phyloP scores from a whole-genome alignment of 2,888 invertebrate species.

The Acutogordius australiensis region DNA sequence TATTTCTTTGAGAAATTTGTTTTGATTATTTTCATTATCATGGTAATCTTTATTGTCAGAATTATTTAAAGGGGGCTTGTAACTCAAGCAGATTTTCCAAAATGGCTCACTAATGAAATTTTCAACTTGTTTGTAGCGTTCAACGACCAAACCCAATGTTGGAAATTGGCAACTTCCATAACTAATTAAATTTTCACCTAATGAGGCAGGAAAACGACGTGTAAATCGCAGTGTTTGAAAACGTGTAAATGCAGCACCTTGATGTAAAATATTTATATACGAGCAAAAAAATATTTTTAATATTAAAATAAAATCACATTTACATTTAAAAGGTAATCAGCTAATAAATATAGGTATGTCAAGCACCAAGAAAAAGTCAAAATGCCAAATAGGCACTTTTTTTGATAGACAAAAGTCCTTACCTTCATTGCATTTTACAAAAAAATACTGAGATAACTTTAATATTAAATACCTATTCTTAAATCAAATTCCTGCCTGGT shows the following conservation, averaged over 20 bases:
- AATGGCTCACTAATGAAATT: conserved; percentile 60
- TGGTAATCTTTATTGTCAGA: neutral
- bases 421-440: neutral
- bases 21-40: neutral
- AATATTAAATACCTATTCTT: conserved; percentile 33
- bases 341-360: too few relatives aligned
- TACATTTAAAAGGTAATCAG: too few relatives aligned
- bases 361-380: too few relatives aligned
- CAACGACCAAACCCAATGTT: conserved; percentile 97
- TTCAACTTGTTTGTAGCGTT: conserved; percentile 34
- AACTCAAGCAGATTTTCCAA: conserved; percentile 44
- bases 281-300: too few relatives aligned
- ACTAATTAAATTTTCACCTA: conserved; percentile 50
- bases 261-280: too few relatives aligned
- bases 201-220: conserved; percentile 27
- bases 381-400: neutral
- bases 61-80: neutral
- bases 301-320: too few relatives aligned
- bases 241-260: conserved; percentile 87
- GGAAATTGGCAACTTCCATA: conserved; percentile 98
- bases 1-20: conserved; percentile 26
- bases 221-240: conserved; percentile 71
- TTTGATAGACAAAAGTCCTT: neutral
- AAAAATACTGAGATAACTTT: neutral
- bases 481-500: conserved; percentile 62